A percentile compares a stretch with the other conserved stretches of the same genome.
phyloP scores from a whole-genome alignment of 1,140 invertebrate genomes.

The Leguminivora glycinivorella region DNA sequence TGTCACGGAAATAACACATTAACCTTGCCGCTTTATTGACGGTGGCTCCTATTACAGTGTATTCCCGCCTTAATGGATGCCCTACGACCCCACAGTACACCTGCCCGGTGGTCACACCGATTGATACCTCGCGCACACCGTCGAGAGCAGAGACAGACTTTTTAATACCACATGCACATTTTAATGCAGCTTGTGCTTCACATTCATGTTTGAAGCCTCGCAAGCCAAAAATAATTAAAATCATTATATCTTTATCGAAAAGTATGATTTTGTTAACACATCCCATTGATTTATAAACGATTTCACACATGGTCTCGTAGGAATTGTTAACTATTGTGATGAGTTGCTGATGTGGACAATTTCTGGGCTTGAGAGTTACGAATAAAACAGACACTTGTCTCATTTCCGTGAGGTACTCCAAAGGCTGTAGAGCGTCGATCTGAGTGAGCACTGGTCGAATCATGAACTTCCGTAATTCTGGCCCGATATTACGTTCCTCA shows the following conservation, averaged over 20 bases:
- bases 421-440: constrained; percentile 82
- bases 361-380: constrained; percentile 80
- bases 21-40: constrained; percentile 88
- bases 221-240: constrained; percentile 86
- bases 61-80: constrained; percentile 85
- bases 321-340: constrained; percentile 71
- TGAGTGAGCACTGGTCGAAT: constrained; percentile 80
- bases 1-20: constrained; percentile 85
- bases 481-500: constrained; percentile 70
- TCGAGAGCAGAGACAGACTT: constrained; percentile 75
- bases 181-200: constrained; percentile 84
- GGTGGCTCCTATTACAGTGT: constrained; percentile 86
- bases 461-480: constrained; percentile 79
- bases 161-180: constrained; percentile 81
- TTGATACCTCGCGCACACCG: constrained; percentile 80
- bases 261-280: constrained; percentile 87
- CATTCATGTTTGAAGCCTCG: constrained; percentile 85
- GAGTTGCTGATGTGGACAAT: constrained; percentile 62
- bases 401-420: constrained; percentile 86
- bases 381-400: constrained; percentile 84
- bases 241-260: constrained; percentile 88
- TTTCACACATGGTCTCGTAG: constrained; percentile 71
- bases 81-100: constrained; percentile 89
- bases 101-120: constrained; percentile 83
- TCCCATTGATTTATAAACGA: constrained; percentile 79